phyloP scores from a whole-genome alignment of 2,888 invertebrate species.

The Hydriomena furcata region DNA sequence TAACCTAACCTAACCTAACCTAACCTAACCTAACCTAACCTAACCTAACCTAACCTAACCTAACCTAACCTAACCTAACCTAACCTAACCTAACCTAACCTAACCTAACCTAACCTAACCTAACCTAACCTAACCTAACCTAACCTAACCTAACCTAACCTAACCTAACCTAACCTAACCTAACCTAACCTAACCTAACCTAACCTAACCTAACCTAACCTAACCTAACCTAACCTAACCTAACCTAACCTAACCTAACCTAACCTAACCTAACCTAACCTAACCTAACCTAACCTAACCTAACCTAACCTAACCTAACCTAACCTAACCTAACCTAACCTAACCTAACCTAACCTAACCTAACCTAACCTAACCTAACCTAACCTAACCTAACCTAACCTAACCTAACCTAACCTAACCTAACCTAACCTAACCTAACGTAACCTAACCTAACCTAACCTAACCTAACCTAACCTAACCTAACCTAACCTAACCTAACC shows the following conservation, averaged over 20 bases:
- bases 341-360: conserved; percentile 4
- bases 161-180: conserved; percentile 20
- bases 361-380: conserved; percentile 4
- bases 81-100: conserved; percentile 26
- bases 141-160: conserved; percentile 19
- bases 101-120: conserved; percentile 28
- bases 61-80: conserved; percentile 27
- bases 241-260: conserved; percentile 20
- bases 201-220: conserved; percentile 19
- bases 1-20: conserved; percentile 26
- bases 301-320: conserved; percentile 12
- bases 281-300: conserved; percentile 20
- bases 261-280: conserved; percentile 20
- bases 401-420: background rate
- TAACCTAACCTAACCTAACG: conserved; percentile 6
- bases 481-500: background rate
- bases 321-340: conserved; percentile 18
- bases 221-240: conserved; percentile 19
- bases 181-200: conserved; percentile 19
- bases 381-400: conserved; percentile 2
- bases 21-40: conserved; percentile 27
- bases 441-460: conserved; percentile 20
- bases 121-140: conserved; percentile 29
- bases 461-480: conserved; percentile 6
- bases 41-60: conserved; percentile 25